Base-by-base conservation (phyloP, 2,888 invertebrate species). In the Amaurobius ferox region DNA sequence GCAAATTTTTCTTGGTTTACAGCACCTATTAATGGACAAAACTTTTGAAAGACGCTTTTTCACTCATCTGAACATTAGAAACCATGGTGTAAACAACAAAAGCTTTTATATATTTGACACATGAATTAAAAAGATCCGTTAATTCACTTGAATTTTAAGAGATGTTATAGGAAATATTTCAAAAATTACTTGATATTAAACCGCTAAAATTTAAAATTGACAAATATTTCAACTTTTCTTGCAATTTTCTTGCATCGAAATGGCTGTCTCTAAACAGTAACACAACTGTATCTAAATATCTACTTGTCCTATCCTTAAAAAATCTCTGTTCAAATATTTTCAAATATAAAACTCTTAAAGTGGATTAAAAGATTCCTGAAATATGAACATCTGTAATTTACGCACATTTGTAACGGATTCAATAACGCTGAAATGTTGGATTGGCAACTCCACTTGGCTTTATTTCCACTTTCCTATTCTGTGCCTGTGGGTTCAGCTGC, bases 341-440 rank as follows among this genome's bases (percentile, higher is more conserved):
- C 62, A 30, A n/a, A 64, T 64, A 29, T 64, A 29, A 32, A 64
- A 64, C 5, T n/a, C 13, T 30, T 30, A 3, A 62, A 29, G 32
- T 5, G 11, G 29, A 16, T 23, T 55, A 55, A 55, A 55, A 55
- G 23, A 19, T 55, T 55, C 23, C 23, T 55, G 55, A 55, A 55
- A 23, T 55, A 23, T 55, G 55, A 19, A 55, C 55, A 23, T 55
- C 6, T 23, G 11, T 11, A 55, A 23, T n/a, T n/a, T n/a, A n/a
- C n/a, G 55, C 55, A 55, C 55, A 23, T 55, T 13, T 23, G 11
- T 11, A 55, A 23, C 55, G 1, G 19, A 11, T 62, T 85, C 29
- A 85, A 68, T 78, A 85, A 3, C 85, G 78, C 61, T 85, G 85
- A 28, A 85, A 85, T 39, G 73, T 73, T 28, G 85, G 85, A 68